Evolutionary conservation across 2,113 vertebrate species (phyloP), one percentile per base, ranked within the genome.

Genomic region (Crotalus viridis): DNA sequence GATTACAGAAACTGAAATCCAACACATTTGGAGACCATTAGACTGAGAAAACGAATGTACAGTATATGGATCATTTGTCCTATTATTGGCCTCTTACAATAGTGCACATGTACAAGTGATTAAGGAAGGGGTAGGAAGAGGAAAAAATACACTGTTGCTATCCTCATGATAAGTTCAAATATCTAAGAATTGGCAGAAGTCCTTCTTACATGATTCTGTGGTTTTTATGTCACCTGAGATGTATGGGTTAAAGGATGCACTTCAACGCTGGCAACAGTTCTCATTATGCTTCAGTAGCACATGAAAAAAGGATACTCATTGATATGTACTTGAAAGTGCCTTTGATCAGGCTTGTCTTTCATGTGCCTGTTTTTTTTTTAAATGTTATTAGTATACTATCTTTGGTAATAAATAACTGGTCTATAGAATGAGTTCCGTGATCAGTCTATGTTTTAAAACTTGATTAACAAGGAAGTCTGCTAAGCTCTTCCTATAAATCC

Each of bases 401-500:
- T n/a, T 17, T 1, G 15, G 91, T 88, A 91, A 52, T 19, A 94
- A 39, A 81, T 81, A 43, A 33, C 39, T 92, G 81, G 28, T 89
- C 64, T 61, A 39, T 13, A 64, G 91, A 93, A 56, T 87, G 17
- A 21, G 46, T 43, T 2, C 85, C 21, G n/a, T 4, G 89, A 94
- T 94, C 56, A 95, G 55, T 55, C 92, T 95, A 94, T 95, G 88
- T 85, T 89, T 55, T 28, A 64, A 39, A 92, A 57, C n/a, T 93
- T 94, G 94, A 91, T 93, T 91, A 95, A 91, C 52, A 92, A 10
- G 59, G 92, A 51, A 57, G 92, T 51, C 51, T 56, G 21, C 87
- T 86, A 94, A 90, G 86, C 55, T 90, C 51, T 57, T 59, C 43
- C 51, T 52, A 91, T 90, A 90, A 95, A 93, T 92, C 87, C 52